Base-by-base conservation (phyloP, 2,113 vertebrate genomes). In the Lonchura striata region DNA sequence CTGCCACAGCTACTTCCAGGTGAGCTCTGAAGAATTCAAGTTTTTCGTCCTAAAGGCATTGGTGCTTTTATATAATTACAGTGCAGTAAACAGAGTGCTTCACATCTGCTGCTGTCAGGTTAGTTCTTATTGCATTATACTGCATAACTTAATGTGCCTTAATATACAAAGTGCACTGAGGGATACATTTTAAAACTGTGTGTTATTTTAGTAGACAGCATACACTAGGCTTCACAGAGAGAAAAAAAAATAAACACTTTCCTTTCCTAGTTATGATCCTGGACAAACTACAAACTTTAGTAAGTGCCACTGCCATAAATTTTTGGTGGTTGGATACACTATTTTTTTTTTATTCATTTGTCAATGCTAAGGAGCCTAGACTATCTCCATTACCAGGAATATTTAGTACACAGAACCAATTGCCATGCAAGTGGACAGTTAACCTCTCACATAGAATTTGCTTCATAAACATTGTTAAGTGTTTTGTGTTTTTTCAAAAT, bases 201-300 rank as follows among this genome's bases (percentile, higher is more conserved):
- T 70, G 30, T 74, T 88, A 94, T 94, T 96, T 88, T 56, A 86
- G 47, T 27, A 87, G 81, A 88, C 41, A 80, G 70, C 61, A 52
- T 37, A 41, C n/a, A 64, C 30, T 6, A 60, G 39, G 27, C 33
- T 86, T 88, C 56, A 60, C 1, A n/a, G 39, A 69, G 1, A 46
- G 27, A 15, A 52, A 64, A 71, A 21, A 57, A 71, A 39, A n/a
- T n/a, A 44, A 17, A 15, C 42, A 54, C 30, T 71, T 82, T 57
- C 56, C 31, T 76, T 68, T 82, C 76, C 59, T 63, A 54, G 37
- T 57, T 87, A 86, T 13, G 13, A 57, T 27, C 13, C 37, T 50
- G 37, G n/a, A 50, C 61, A 82, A 72, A 85, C 31, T 72, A 23
- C 53, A 89, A 89, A 85, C n/a, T 92, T 82, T 65, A 25, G n/a